Evolutionary conservation across 2,888 invertebrate species (phyloP).

Genomic region (Prosopocoilus inquinatus): DNA sequence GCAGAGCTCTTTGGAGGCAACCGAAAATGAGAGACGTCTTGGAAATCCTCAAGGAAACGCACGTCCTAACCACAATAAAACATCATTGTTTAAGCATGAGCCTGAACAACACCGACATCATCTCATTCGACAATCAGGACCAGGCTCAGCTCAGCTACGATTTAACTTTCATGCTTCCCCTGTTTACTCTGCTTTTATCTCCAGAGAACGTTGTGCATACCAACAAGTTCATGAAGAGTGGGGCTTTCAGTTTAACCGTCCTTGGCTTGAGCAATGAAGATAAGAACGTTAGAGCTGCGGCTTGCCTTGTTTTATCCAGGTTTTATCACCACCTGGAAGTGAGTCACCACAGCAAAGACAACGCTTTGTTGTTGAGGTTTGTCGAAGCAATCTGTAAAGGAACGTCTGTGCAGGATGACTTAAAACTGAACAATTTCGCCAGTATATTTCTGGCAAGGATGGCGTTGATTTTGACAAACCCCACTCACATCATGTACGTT

Average conservation of each 20-base stretch:
- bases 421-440: slow-evolving; percentile 47
- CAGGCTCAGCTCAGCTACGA: slow-evolving; percentile 63
- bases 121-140: slow-evolving; percentile 8
- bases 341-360: slow-evolving; percentile 62
- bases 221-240: slow-evolving; percentile 66
- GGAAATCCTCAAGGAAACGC: slow-evolving; percentile 65
- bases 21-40: slow-evolving; percentile 72
- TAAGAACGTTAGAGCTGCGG: slow-evolving; percentile 65
- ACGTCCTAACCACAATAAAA: slow-evolving; percentile 64
- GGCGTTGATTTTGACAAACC: slow-evolving; percentile 69
- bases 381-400: slow-evolving; percentile 67
- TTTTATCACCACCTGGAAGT: slow-evolving; percentile 75
- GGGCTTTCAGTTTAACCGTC: slow-evolving; percentile 69
- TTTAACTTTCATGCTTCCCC: slow-evolving; percentile 76
- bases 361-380: slow-evolving; percentile 65
- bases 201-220: slow-evolving; percentile 74
- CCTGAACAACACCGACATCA: slow-evolving; percentile 41
- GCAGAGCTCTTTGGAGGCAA: slow-evolving; percentile 65
- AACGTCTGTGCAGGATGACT: slow-evolving; percentile 46
- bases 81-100: slow-evolving; percentile 59
- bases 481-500: slow-evolving; percentile 73
- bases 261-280: slow-evolving; percentile 69
- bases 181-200: slow-evolving; percentile 71
- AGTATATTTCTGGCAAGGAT: slow-evolving; percentile 71
- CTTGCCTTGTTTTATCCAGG: slow-evolving; percentile 70